These are phyloP conservation scores for Cosmorhoe ocellata DNA, from an alignment of 2,888 invertebrate genomes.

Conservation along the genomic window DNA sequence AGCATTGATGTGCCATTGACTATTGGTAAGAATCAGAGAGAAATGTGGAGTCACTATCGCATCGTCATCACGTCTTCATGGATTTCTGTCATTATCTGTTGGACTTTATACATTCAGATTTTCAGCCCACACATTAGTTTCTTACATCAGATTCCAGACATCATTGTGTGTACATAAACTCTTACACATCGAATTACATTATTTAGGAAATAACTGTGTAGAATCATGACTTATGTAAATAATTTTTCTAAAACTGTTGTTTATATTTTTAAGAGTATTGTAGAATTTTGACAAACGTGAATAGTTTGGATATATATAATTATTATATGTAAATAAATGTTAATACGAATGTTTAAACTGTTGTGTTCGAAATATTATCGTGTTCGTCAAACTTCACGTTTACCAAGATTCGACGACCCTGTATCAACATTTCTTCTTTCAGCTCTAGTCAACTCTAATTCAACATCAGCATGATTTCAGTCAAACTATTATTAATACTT, in stretches of 20 bases:
- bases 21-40: slow-evolving; percentile 68
- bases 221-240: slow-evolving; percentile 28
- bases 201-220: slow-evolving; percentile 9
- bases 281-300: slow-evolving; percentile 8
- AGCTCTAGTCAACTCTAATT: too few species aligned
- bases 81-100: slow-evolving; percentile 32
- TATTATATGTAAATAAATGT: too few species aligned
- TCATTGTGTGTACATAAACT: slow-evolving; percentile 21
- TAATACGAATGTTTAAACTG: too few species aligned
- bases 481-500: too few species aligned
- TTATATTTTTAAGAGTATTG: slow-evolving; percentile 21
- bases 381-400: too few species aligned
- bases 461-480: too few species aligned
- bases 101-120: slow-evolving; percentile 32
- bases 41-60: slow-evolving; percentile 41
- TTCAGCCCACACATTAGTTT: slow-evolving; percentile 25
- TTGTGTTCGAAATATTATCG: too few species aligned
- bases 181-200: slow-evolving; percentile 6
- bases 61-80: slow-evolving; percentile 38
- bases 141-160: slow-evolving; percentile 14
- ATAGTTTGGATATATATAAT: too few species aligned
- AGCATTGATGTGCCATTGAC: slow-evolving; percentile 62
- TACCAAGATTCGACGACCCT: too few species aligned
- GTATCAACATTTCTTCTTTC: too few species aligned
- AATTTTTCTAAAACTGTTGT: slow-evolving; percentile 27